These are phyloP conservation scores for Lasiommata megera DNA, from an alignment of 2,888 invertebrate species.

Conservation along the genomic window DNA sequence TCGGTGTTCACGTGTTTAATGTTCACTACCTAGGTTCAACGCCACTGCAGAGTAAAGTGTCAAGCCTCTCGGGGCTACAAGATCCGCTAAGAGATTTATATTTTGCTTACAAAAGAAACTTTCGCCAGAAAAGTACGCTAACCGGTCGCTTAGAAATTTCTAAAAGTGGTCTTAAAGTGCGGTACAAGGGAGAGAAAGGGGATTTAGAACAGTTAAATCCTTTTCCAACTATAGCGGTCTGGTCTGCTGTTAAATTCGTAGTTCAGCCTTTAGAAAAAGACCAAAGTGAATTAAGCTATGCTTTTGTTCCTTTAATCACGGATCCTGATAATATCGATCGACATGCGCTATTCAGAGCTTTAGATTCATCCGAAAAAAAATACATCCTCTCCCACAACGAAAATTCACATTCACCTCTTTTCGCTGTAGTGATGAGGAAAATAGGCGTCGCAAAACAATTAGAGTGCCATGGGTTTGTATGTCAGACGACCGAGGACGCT, in stretches of 20 bases:
- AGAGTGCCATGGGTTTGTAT: conserved; percentile 95
- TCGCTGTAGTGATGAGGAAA: conserved; percentile 94
- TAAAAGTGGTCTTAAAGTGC: conserved; percentile 86
- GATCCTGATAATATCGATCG: conserved; percentile 91
- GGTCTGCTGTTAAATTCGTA: conserved; percentile 95
- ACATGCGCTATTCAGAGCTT: conserved; percentile 83
- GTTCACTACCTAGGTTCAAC: conserved; percentile 93
- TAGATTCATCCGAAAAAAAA: conserved; percentile 79
- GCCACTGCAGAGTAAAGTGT: conserved; percentile 88
- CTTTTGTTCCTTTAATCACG: conserved; percentile 91
- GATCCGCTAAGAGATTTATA: conserved; percentile 89
- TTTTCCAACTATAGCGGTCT: conserved; percentile 94
- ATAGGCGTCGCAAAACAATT: conserved; percentile 88
- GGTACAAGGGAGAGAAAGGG: conserved; percentile 83
- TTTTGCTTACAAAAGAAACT: conserved; percentile 81
- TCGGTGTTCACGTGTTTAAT: conserved; percentile 83
- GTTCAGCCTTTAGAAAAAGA: conserved; percentile 83
- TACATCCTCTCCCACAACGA: conserved; percentile 81
- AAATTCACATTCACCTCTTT: conserved; percentile 90
- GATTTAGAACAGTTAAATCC: conserved; percentile 87
- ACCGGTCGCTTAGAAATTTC: conserved; percentile 86
- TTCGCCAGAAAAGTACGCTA: conserved; percentile 73
- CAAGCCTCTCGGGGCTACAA: conserved; percentile 91
- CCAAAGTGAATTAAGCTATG: conserved; percentile 81
- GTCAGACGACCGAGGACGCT: conserved; percentile 94